Evolutionary conservation across 2,888 invertebrate genomes (phyloP), one percentile per base, ranked within the genome.

Genomic region (Orthosia gothica): DNA sequence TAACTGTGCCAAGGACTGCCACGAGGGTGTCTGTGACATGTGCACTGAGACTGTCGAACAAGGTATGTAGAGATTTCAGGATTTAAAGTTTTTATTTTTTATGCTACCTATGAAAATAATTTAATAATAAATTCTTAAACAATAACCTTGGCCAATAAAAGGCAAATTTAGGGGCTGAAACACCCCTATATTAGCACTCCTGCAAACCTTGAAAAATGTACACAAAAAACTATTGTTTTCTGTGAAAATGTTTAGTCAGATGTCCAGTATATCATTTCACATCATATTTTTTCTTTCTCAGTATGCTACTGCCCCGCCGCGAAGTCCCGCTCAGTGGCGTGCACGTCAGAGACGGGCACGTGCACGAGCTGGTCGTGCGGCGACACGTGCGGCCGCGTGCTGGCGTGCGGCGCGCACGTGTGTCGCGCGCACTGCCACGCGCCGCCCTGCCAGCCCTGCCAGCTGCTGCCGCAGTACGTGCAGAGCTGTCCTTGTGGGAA

Each of bases 321-420:
- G 0, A 85, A 83, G 71, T 54, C 86, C 0, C 95, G 94, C 26
- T 81, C 89, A 0, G 93, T 95, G 47, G 18, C 92, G 70, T 96
- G 96, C 91, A 89, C 93, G 57, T 79, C 76, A 32, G 87, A 78
- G 66, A 77, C 88, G 20, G 91, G 91, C 68, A 59, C 83, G 54
- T 72, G 75, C 54, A 23, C 65, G 61, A 18, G 61, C 40, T 96
- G 94, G 94, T 82, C 92, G 88, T 99, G 99, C 93, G 98, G 98
- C 45, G 95, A 98, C 86, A 97, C 97, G 66, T 99, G 99, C 95
- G 98, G 98, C 69, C 98, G 98, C 90, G 97, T 97, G 72, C 97
- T 99, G 59, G 97, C 97, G 75, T 99, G 99, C 95, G 99, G 99
- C 70, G 97, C 97, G 85, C 99, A 99, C 95, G 98, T 98, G 86